phyloP scores from a whole-genome alignment of 2,113 vertebrate genomes.

The Ptilorrhoa leucosticta region DNA sequence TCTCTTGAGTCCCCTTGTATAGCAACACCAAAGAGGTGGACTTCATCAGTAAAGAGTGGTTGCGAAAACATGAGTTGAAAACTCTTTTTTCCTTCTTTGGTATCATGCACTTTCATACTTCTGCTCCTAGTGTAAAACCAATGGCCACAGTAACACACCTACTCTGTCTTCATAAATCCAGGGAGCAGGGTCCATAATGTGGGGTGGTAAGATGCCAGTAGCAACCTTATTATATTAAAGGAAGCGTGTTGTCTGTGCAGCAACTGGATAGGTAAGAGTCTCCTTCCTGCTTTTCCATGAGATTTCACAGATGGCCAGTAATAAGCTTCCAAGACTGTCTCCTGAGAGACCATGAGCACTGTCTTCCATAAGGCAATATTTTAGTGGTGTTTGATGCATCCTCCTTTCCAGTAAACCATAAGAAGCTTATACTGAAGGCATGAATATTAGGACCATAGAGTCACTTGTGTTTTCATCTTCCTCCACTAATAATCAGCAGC shows the following conservation, averaged over 20 bases:
- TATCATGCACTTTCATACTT: not conserved
- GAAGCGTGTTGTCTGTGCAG: not conserved
- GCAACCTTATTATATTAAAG: not conserved
- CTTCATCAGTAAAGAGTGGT: accelerated
- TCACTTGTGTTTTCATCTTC: not conserved
- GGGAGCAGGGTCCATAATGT: not conserved
- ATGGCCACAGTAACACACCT: not conserved
- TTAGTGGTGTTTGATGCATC: not conserved
- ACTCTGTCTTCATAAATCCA: not conserved
- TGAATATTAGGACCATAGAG: not conserved
- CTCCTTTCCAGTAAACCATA: not conserved
- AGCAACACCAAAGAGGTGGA: not conserved
- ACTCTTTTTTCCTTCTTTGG: not conserved
- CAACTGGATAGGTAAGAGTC: not conserved
- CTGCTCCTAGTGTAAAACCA: accelerated
- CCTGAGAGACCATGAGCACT: not conserved
- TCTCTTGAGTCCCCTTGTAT: not conserved
- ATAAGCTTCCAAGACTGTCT: not conserved
- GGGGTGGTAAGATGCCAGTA: not conserved
- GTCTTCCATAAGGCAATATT: not conserved
- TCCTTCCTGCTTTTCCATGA: not conserved
- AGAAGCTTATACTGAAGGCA: not conserved
- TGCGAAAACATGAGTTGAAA: not conserved
- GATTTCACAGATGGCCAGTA: not conserved
- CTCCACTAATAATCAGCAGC: not conserved